Evolutionary conservation across 2,888 invertebrate genomes (phyloP), one percentile per base, ranked within the genome.

Genomic region (Notocelia uddmanniana): DNA sequence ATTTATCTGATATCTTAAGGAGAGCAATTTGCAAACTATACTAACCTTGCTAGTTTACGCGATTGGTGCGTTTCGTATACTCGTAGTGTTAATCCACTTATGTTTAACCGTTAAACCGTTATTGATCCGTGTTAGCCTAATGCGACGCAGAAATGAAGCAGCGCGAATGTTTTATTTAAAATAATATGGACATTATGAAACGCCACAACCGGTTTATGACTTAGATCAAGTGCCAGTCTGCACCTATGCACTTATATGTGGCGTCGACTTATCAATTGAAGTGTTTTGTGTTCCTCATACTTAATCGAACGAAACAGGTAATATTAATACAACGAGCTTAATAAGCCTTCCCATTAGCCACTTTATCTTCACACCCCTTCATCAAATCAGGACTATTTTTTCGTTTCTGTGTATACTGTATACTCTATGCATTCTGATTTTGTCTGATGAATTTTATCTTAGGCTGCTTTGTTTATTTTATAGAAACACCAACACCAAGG

Each of bases 1-100:
- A 57, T 62, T 68, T 57, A 67, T 68, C 55, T 60, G 57, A 62
- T 72, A 62, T 72, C 67, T 68, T 55, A 55, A 71, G 64, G 18
- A 69, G 31, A 64, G 48, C 54, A 67, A 59, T 60, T 54, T 66
- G 34, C 59, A 34, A n/a, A 31, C 2, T 34, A 10, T 71, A 52
- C 59, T 67, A 60, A 54, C 70, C 66, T 71, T 67, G 52, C 54
- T 34, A 55, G 54, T 34, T 31, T 15, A 45, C 31, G 19, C 37
- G 54, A 52, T 31, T 18, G 18, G 21, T 54, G 66, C 59, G n/a
- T 41, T 26, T 31, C 52, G n/a, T n/a, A n/a, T n/a, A n/a, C n/a
- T n/a, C n/a, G 3, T 41, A 37, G 52, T 23, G 37, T 41, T 58
- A 26, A 60, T 54, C 21, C 34, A 52, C 37, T 37, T 18, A 26